Percentiles rank a stretch among this genome's conserved stretches.
Conservation (phyloP, 1,140 invertebrate genomes). For the Zaprionus kolodkinae region DNA sequence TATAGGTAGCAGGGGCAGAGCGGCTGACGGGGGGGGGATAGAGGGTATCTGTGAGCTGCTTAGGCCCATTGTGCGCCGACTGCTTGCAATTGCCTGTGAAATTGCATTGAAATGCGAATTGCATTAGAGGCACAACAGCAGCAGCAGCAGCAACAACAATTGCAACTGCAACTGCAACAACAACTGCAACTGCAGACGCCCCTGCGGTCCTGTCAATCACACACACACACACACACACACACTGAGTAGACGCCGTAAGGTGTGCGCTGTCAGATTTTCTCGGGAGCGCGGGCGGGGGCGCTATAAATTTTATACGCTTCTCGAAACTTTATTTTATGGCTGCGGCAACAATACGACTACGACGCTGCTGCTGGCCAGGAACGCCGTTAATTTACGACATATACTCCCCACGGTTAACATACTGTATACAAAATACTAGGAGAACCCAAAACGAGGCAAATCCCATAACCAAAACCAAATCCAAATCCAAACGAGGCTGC, state of each 20-base stretch:
- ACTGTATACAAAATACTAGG: slow-evolving; percentile 63
- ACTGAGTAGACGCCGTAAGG: slow-evolving; percentile 56
- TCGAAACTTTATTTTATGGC: slow-evolving; percentile 81
- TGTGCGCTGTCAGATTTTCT: slow-evolving; percentile 78
- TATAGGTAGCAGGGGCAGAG: slow-evolving; percentile 3
- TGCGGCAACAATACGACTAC: slow-evolving; percentile 35
- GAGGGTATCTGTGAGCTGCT: slow-evolving; percentile 59
- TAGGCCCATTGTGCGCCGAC: slow-evolving; percentile 62
- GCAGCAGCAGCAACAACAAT: slow-evolving; percentile 27
- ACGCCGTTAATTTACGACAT: slow-evolving; percentile 84
- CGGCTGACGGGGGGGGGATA: background rate
- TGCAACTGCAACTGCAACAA: slow-evolving; percentile 11
- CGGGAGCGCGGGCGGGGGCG: slow-evolving; percentile 45
- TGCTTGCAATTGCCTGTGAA: slow-evolving; percentile 75
- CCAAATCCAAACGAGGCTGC: slow-evolving; percentile 16
- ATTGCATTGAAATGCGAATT: slow-evolving; percentile 79
- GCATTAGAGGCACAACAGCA: slow-evolving; percentile 52
- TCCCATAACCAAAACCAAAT: slow-evolving; percentile 2
- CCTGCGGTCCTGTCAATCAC: slow-evolving; percentile 80
- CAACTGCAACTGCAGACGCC: slow-evolving; percentile 28
- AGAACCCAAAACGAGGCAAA: slow-evolving; percentile 4
- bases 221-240: background rate
- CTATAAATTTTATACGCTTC: slow-evolving; percentile 82
- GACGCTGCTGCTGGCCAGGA: slow-evolving; percentile 39
- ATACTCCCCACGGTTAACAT: slow-evolving; percentile 76